Conservation (phyloP, 2,113 vertebrate genomes). For the Echinops telfairi region DNA sequence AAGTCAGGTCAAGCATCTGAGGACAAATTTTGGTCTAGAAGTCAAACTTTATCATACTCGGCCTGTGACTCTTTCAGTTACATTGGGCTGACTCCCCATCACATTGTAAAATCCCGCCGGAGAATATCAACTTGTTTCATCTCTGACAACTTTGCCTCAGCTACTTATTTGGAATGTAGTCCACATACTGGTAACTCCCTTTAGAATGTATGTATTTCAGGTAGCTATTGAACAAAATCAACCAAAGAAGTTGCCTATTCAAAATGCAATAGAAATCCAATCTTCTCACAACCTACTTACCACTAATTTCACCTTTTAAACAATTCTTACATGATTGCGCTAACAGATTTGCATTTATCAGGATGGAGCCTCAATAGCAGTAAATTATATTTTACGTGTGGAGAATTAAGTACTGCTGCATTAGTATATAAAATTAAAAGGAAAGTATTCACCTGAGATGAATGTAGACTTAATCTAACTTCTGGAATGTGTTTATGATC, state of each 20-base stretch:
- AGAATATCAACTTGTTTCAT: neutral
- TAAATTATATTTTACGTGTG: too few species aligned
- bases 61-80: neutral
- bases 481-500: too few species aligned
- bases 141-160: neutral
- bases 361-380: too few species aligned
- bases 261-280: slow-evolving; percentile 50
- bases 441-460: too few species aligned
- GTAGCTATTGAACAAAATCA: neutral
- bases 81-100: neutral
- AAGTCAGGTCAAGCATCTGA: neutral
- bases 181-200: neutral
- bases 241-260: neutral
- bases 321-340: too few species aligned
- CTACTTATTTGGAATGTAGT: neutral
- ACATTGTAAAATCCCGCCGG: neutral
- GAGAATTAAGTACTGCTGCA: too few species aligned
- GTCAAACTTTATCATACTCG: neutral
- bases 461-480: too few species aligned
- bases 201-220: neutral
- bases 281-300: neutral
- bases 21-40: neutral
- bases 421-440: too few species aligned
- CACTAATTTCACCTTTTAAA: too few species aligned
- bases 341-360: too few species aligned